These are phyloP conservation scores for Peromyscus nudipes DNA, from an alignment of 2,797 vertebrate genomes.

Conservation along the genomic window DNA sequence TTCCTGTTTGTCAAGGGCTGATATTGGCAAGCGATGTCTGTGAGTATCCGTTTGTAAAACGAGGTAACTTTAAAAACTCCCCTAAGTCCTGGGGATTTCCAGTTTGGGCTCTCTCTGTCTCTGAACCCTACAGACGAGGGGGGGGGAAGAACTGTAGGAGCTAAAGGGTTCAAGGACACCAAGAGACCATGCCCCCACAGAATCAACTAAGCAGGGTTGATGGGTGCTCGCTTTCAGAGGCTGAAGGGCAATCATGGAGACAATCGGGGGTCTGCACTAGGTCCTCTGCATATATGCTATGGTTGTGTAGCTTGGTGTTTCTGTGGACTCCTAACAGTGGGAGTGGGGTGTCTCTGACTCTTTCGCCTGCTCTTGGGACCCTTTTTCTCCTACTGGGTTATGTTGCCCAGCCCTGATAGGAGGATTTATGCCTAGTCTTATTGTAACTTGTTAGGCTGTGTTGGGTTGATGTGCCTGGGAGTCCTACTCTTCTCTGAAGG, in stretches of 20 bases:
- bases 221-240: not conserved
- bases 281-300: not conserved
- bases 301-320: not conserved
- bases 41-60: not conserved
- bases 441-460: not conserved
- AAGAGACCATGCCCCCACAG: not conserved
- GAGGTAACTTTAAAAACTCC: not conserved
- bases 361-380: not conserved
- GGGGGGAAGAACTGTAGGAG: not conserved
- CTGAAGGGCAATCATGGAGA: not conserved
- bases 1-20: not conserved
- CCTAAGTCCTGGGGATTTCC: not conserved
- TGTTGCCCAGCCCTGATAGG: not conserved
- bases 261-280: no score
- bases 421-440: not conserved
- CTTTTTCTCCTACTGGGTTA: no score
- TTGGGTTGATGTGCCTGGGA: not conserved
- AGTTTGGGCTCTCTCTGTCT: not conserved
- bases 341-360: not conserved
- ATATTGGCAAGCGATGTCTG: not conserved
- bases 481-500: not conserved
- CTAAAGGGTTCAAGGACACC: not conserved
- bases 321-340: not conserved
- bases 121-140: not conserved
- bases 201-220: not conserved